Evolutionary conservation across 1,140 invertebrate species (phyloP).

Genomic region (Drosophila takahashii): DNA sequence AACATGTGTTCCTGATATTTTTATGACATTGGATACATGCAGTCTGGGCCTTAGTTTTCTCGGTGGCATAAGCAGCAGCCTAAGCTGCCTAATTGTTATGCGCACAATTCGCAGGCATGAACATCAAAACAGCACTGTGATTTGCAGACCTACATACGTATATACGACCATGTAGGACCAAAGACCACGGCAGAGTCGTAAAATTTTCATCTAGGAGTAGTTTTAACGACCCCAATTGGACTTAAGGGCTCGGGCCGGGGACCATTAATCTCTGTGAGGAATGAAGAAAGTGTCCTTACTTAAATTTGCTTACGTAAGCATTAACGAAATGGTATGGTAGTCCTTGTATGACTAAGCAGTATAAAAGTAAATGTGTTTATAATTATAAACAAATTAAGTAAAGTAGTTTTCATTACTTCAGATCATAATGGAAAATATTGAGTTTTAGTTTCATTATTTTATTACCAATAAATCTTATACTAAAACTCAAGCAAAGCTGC

Average conservation of each 20-base stretch:
- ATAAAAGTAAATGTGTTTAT: constrained; percentile 5
- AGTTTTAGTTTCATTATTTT: background rate
- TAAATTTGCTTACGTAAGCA: constrained; percentile 17
- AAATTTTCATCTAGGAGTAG: constrained; percentile 51
- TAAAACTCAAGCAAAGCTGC: background rate
- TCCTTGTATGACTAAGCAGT: constrained; percentile 16
- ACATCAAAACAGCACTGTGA: constrained; percentile 32
- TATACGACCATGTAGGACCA: constrained; percentile 15
- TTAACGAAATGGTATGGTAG: constrained; percentile 13
- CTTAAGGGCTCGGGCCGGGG: constrained; percentile 29
- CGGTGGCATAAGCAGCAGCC: constrained; percentile 39
- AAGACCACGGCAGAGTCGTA: constrained; percentile 41
- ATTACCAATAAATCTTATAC: background rate
- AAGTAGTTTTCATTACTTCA: background rate
- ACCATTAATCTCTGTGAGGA: constrained; percentile 24
- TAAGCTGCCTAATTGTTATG: constrained; percentile 77
- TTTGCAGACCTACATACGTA: constrained; percentile 36
- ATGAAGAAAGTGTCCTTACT: background rate
- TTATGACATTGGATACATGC: constrained; percentile 66
- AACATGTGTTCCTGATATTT: constrained; percentile 76
- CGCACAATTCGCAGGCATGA: constrained; percentile 55
- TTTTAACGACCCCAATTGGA: constrained; percentile 52
- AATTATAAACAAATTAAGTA: constrained; percentile 2
- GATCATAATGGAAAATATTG: background rate
- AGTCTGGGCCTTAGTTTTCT: constrained; percentile 30